phyloP scores from a whole-genome alignment of 2,888 invertebrate species.

The Brenthis ino region DNA sequence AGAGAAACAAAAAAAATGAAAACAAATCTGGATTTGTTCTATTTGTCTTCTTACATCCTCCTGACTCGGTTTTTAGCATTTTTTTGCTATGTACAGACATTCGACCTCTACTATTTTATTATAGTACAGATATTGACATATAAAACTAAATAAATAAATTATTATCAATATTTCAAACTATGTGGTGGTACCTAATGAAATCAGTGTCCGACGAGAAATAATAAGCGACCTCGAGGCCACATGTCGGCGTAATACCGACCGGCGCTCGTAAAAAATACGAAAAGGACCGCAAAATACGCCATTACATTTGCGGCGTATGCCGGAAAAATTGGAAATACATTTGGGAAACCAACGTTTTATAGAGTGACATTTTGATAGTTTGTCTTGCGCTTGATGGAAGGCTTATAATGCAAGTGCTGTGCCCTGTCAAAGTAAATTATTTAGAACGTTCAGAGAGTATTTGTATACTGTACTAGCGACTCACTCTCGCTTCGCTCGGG shows the following conservation, averaged over 20 bases:
- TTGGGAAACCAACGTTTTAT: slow-evolving; percentile 47
- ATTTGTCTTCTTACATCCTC: too few relatives aligned
- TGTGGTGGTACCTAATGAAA: slow-evolving; percentile 54
- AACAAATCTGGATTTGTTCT: too few relatives aligned
- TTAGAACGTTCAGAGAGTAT: too few relatives aligned
- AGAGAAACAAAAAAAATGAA: too few relatives aligned
- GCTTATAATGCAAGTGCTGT: slow-evolving; percentile 23
- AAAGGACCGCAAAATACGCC: slow-evolving; percentile 72
- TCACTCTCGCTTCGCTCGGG: too few relatives aligned
- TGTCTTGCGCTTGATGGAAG: slow-evolving; percentile 35
- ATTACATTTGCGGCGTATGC: slow-evolving; percentile 64
- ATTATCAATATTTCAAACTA: slow-evolving; percentile 31
- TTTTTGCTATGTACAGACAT: too few relatives aligned
- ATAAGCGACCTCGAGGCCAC: slow-evolving; percentile 70
- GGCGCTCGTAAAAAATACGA: slow-evolving; percentile 75
- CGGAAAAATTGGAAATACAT: slow-evolving; percentile 71
- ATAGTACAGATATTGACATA: too few relatives aligned
- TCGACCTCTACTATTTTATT: too few relatives aligned
- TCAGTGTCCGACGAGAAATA: slow-evolving; percentile 62
- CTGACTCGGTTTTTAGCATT: too few relatives aligned
- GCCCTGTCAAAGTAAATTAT: too few relatives aligned
- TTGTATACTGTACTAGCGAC: too few relatives aligned
- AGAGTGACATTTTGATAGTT: slow-evolving; percentile 42
- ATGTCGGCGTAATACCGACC: slow-evolving; percentile 72
- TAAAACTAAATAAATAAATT: neutral